Conservation (phyloP, 2,888 invertebrate genomes). For the Mimas tiliae region DNA sequence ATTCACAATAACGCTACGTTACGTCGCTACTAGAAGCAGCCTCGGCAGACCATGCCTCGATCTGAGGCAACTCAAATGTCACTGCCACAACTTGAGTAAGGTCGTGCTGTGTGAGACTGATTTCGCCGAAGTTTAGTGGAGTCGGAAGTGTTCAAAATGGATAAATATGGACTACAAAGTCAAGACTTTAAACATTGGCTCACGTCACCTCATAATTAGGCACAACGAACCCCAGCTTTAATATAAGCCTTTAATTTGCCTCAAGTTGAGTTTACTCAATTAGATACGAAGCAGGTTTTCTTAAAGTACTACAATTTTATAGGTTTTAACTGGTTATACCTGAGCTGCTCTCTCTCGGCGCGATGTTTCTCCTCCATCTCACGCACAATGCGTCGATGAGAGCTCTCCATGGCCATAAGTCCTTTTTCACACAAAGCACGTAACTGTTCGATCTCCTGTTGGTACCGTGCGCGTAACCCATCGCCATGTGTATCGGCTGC, state of each 20-base stretch:
- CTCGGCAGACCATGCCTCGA: not conserved
- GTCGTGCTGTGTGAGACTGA: too few relatives aligned
- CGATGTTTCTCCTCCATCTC: constrained; percentile 96
- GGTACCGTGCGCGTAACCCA: constrained; percentile 89
- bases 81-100: too few relatives aligned
- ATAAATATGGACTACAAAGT: too few relatives aligned
- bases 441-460: constrained; percentile 94
- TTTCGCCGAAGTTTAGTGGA: too few relatives aligned
- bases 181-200: too few relatives aligned
- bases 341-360: constrained; percentile 91
- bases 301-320: not conserved
- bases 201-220: too few relatives aligned
- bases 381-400: constrained; percentile 92
- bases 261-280: too few relatives aligned
- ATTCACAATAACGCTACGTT: too few relatives aligned
- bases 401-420: constrained; percentile 94
- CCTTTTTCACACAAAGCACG: constrained; percentile 95
- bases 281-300: not conserved
- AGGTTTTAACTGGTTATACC: constrained; percentile 49
- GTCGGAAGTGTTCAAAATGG: too few relatives aligned
- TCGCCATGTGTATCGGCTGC: constrained; percentile 86
- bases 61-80: too few relatives aligned
- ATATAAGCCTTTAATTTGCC: not conserved
- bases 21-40: too few relatives aligned
- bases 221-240: not conserved